phyloP scores from a whole-genome alignment of 2,113 vertebrate species.

The Muntiacus reevesi region DNA sequence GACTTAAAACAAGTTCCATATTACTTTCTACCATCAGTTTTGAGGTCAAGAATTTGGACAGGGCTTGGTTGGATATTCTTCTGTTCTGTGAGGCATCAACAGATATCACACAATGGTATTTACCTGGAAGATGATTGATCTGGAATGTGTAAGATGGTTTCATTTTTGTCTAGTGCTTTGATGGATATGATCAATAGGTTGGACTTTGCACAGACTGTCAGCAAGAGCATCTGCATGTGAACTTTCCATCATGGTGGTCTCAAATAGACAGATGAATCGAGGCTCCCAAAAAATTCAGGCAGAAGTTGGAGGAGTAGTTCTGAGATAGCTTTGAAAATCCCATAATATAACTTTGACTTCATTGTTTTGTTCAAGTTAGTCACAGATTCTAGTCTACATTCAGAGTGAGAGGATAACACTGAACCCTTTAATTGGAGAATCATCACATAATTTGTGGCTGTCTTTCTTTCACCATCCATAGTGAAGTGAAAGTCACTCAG shows the following conservation, averaged over 20 bases:
- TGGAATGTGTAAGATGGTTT: neutral
- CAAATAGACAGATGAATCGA: neutral
- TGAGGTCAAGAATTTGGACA: neutral
- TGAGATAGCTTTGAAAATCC: neutral
- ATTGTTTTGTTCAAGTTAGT: neutral
- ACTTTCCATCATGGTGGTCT: neutral
- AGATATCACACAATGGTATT: neutral
- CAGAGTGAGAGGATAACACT: neutral
- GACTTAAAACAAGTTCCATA: neutral
- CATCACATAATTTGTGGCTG: neutral
- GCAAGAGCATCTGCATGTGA: neutral
- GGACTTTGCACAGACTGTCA: neutral
- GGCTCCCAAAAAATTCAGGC: neutral
- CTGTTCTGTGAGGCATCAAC: neutral
- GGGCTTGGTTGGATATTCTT: neutral
- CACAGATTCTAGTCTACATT: neutral
- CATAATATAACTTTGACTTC: neutral
- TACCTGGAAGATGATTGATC: neutral
- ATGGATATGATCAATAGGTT: too few relatives aligned
- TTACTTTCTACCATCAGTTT: neutral
- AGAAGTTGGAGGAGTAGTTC: neutral
- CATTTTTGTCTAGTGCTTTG: neutral
- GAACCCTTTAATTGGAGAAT: neutral
- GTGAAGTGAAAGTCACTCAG: neutral
- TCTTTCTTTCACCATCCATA: neutral